Conservation (phyloP, 2,888 invertebrate species). For the Polydesmus complanatus region DNA sequence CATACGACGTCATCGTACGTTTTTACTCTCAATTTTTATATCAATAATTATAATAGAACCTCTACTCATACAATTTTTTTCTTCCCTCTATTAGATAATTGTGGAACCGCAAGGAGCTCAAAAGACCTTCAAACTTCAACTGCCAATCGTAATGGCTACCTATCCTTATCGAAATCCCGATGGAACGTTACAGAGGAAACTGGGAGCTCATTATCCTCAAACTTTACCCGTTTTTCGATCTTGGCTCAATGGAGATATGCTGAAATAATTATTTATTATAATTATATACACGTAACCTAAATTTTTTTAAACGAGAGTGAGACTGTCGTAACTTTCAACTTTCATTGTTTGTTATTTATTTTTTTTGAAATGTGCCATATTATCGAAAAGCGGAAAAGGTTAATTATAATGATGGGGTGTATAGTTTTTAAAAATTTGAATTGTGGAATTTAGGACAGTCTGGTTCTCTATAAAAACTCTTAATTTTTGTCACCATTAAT, state of each 20-base stretch:
- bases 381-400: no score
- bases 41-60: background rate
- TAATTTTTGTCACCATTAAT: no score
- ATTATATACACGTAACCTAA: no score
- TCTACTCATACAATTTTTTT: background rate
- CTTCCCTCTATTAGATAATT: constrained; percentile 50
- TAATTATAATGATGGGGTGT: no score
- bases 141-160: constrained; percentile 81
- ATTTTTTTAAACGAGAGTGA: no score
- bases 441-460: no score
- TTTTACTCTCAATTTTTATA: background rate
- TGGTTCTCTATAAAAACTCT: no score
- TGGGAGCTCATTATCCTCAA: constrained; percentile 82
- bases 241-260: constrained; percentile 22
- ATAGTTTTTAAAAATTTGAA: no score
- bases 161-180: constrained; percentile 58
- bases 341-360: no score
- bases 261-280: constrained; percentile 18
- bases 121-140: constrained; percentile 78
- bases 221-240: constrained; percentile 81
- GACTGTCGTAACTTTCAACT: no score
- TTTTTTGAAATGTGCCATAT: no score
- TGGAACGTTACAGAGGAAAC: constrained; percentile 41
- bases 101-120: constrained; percentile 82
- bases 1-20: constrained; percentile 84